These are phyloP conservation scores for Oryctolagus cuniculus DNA, from an alignment of 2,113 vertebrate species.

Conservation along the genomic window mOryCun1.1 NC_091445.1:38602501-38603000, in stretches of 20 bases:
- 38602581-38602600: neutral
- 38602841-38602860: neutral
- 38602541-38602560: neutral
- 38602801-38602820: neutral
- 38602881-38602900: neutral
- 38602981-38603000: too few relatives aligned
- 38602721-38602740: neutral
- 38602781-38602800: neutral
- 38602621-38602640: neutral
- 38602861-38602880: neutral
- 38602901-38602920: neutral
- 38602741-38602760: neutral
- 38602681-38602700: neutral
- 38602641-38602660: neutral
- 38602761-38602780: neutral
- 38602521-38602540: neutral
- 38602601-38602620: neutral
- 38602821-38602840: neutral
- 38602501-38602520: neutral
- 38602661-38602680: neutral
- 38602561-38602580: neutral
- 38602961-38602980: neutral
- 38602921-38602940: neutral
- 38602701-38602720: neutral
- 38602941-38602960: neutral